These are phyloP conservation scores for Drosophila sordidapex DNA, from an alignment of 2,888 invertebrate species.

Conservation along the genomic window DNA sequence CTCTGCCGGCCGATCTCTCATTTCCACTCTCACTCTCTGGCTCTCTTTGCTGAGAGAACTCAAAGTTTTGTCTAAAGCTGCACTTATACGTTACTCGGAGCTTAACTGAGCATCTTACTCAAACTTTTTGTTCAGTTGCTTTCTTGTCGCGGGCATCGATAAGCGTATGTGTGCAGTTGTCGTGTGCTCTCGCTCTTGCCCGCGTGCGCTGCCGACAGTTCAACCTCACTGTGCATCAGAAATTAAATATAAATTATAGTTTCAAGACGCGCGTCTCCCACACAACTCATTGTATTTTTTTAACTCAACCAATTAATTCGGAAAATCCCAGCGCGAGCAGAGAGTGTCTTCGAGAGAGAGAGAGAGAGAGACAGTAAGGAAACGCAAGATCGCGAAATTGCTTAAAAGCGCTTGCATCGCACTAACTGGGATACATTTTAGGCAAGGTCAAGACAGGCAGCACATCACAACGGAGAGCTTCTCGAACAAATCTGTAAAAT, in stretches of 20 bases:
- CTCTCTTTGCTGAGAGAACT: conserved; percentile 2
- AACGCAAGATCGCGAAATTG: conserved; percentile 43
- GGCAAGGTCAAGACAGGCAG: conserved; percentile 39
- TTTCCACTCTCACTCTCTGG: neutral
- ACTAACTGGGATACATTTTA: conserved; percentile 36
- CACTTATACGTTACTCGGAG: conserved; percentile 54
- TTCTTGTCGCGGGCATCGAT: conserved; percentile 59
- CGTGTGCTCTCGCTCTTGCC: conserved; percentile 45
- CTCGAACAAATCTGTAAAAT: neutral
- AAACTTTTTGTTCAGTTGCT: conserved; percentile 58
- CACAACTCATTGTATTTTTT: conserved; percentile 33
- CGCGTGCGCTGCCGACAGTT: conserved; percentile 8
- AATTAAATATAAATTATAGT: conserved; percentile 38
- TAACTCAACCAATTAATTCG: conserved; percentile 14
- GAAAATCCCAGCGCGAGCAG: conserved; percentile 52
- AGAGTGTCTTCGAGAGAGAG: neutral
- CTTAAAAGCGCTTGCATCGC: conserved; percentile 50
- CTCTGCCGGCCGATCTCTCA: conserved; percentile 19
- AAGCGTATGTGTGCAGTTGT: conserved; percentile 44
- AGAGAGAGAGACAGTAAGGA: conserved; percentile 19
- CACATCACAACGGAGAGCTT: neutral
- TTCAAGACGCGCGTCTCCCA: conserved; percentile 57
- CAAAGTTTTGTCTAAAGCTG: conserved; percentile 65
- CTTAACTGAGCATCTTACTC: conserved; percentile 38
- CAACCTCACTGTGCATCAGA: conserved; percentile 32